These are phyloP conservation scores for Kobus ellipsiprymnus DNA, from an alignment of 2,113 vertebrate genomes.

Conservation along the genomic window DNA sequence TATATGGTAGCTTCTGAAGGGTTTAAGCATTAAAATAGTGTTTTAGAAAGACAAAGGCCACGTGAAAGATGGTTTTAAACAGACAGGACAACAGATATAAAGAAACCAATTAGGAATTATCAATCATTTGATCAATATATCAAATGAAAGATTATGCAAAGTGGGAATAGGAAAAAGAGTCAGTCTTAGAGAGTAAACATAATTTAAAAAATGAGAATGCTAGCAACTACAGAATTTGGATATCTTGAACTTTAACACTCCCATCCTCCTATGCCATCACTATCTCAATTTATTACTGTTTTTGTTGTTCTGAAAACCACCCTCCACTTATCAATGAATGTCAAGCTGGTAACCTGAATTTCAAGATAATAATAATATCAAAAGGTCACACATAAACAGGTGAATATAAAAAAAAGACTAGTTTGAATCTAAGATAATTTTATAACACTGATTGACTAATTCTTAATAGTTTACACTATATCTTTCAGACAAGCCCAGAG, in stretches of 20 bases:
- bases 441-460: neutral
- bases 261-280: neutral
- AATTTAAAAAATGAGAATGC: neutral
- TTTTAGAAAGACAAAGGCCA: neutral
- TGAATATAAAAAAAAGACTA: neutral
- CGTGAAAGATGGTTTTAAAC: neutral
- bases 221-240: neutral
- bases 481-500: neutral
- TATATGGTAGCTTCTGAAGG: neutral
- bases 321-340: neutral
- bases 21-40: neutral
- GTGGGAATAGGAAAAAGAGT: neutral
- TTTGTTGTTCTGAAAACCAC: neutral
- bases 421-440: neutral
- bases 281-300: neutral
- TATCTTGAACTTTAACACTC: neutral
- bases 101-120: neutral
- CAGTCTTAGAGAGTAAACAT: neutral
- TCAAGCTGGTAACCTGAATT: neutral
- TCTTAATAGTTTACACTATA: neutral
- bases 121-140: neutral
- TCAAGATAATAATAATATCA: conserved; percentile 4
- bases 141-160: neutral
- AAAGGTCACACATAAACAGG: neutral
- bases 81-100: neutral